Percentiles rank a stretch among this genome's conserved stretches.
Conservation (phyloP, 2,888 invertebrate species). For the Griposia aprilina region DNA sequence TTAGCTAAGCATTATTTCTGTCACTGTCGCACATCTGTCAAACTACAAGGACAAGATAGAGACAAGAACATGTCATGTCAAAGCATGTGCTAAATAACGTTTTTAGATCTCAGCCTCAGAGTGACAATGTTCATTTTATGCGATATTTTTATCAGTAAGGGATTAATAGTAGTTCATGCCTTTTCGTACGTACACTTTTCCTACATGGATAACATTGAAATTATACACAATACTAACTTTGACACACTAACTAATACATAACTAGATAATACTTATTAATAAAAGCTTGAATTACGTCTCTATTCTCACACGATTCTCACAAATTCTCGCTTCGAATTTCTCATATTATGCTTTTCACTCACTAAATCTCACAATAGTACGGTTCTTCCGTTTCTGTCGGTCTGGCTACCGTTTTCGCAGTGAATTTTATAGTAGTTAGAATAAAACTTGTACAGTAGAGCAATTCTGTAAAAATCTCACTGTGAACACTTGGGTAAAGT, state of each 20-base stretch:
- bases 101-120: background rate
- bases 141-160: no score
- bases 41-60: background rate
- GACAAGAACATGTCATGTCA: no score
- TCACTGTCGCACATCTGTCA: background rate
- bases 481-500: no score
- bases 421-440: no score
- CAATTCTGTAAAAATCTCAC: no score
- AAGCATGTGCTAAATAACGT: background rate
- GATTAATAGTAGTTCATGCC: no score
- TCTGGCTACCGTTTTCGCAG: constrained; percentile 48
- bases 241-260: background rate
- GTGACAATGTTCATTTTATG: no score
- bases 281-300: background rate
- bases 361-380: constrained; percentile 49
- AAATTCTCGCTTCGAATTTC: no score
- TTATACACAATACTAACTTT: no score
- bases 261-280: background rate
- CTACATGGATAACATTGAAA: no score
- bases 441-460: no score
- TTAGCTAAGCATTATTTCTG: background rate
- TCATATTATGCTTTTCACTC: background rate
- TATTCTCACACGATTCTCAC: background rate
- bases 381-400: constrained; percentile 29
- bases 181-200: no score